Percentiles rank a stretch among this genome's conserved stretches.
Conservation (phyloP, 2,797 vertebrate species). For the Sciaenops ocellatus region DNA sequence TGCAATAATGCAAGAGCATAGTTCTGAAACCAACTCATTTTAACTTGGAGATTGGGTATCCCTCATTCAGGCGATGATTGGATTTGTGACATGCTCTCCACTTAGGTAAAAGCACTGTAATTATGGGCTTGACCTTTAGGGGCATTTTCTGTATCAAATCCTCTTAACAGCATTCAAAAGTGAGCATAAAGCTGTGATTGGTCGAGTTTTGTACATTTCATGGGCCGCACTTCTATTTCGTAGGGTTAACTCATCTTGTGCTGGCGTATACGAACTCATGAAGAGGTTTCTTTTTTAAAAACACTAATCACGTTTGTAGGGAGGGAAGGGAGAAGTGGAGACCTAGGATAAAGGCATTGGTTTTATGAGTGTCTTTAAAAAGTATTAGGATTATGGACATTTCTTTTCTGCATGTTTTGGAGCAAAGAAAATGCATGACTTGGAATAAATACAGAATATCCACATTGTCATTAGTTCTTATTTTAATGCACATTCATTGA, state of each 20-base stretch:
- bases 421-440: not conserved
- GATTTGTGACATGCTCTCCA: constrained; percentile 65
- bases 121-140: constrained; percentile 72
- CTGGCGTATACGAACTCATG: constrained; percentile 10
- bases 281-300: constrained; percentile 9
- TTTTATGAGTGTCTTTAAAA: not conserved
- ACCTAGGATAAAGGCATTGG: not conserved
- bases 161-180: constrained; percentile 59
- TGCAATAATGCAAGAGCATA: constrained; percentile 52
- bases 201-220: constrained; percentile 58
- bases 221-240: constrained; percentile 42
- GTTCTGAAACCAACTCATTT: constrained; percentile 65
- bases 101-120: constrained; percentile 71
- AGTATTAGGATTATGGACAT: not conserved
- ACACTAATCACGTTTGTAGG: constrained; percentile 3
- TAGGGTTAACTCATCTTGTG: constrained; percentile 51
- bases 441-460: not conserved
- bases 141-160: constrained; percentile 52
- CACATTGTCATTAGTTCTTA: not conserved
- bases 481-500: not conserved
- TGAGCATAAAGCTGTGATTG: constrained; percentile 65
- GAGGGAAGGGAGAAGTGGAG: not conserved
- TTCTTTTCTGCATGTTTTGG: not conserved
- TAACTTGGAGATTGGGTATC: constrained; percentile 55
- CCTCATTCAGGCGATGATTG: constrained; percentile 62